Base-by-base conservation (phyloP, 2,113 vertebrate genomes). In the Carlito syrichta region DNA sequence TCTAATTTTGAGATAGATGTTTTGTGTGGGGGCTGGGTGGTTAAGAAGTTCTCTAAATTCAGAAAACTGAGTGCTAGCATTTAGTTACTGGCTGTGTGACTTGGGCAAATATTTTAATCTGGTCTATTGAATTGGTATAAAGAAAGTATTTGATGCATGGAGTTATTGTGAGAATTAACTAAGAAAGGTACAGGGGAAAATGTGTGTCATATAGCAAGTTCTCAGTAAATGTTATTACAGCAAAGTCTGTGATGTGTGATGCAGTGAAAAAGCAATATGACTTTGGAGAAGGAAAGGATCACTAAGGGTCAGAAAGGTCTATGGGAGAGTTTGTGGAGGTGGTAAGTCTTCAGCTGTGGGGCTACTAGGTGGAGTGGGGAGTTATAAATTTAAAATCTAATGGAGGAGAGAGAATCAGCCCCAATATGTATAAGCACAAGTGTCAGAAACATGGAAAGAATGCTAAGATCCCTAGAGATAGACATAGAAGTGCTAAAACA, bases 321-420 rank as follows among this genome's bases (percentile, higher is more conserved):
- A 19, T 40, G 30, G 68, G 71, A 68, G 84, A 60, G 84, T 92
- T 90, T 45, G 12, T 25, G 43, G 83, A 91, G 71, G 66, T 95
- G 77, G 96, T 66, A 23, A 93, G 78, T 10, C 76, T 89, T 92
- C 94, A 86, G 77, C 95, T 96, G 84, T 62, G 52, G 81, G 89
- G 88, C 50, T 58, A 48, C 87, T 94, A 91, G 95, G 91, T 89
- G 73, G 45, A 92, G 38, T 32, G 11, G 73, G 86, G 86, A 94
- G 86, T 96, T 96, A 92, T 96, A 97, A 95, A 97, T 95, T 97
- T 96, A 69, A 94, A 96, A 86, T 95, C n/a, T 97, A 95, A 86
- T 86, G 78, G 95, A 89, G 48, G 68, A 88, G 73, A 82, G 60
- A 91, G 56, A 66, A 86, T 94, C 95, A 94, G 38, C 71, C 87